Conservation (phyloP, 2,888 invertebrate species). For the Philaethria dido region DNA sequence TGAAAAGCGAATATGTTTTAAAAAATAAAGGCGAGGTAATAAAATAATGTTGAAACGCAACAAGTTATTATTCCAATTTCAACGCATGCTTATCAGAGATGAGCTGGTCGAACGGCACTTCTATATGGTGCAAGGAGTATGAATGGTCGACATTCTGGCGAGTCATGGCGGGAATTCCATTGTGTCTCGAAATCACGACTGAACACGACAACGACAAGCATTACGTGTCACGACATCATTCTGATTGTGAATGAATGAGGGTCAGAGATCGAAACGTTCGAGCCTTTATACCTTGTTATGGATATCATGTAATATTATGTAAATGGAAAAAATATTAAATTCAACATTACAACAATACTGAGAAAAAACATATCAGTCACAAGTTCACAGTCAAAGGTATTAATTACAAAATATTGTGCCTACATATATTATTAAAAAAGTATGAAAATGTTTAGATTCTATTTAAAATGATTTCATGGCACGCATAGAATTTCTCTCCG, state of each 20-base stretch:
- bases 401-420: background rate
- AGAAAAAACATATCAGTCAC: background rate
- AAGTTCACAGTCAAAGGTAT: background rate
- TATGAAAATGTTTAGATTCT: background rate
- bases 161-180: conserved; percentile 79
- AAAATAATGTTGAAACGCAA: background rate
- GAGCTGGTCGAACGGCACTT: conserved; percentile 32
- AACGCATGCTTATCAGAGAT: conserved; percentile 12
- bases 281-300: conserved; percentile 65
- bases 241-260: conserved; percentile 81
- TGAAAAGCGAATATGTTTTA: no score
- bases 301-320: conserved; percentile 54
- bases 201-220: conserved; percentile 62
- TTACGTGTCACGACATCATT: conserved; percentile 67
- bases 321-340: conserved; percentile 18
- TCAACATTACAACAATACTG: conserved; percentile 11
- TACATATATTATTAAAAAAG: background rate
- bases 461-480: background rate
- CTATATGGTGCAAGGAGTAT: conserved; percentile 54
- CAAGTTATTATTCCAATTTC: background rate
- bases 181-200: conserved; percentile 75
- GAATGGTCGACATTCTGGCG: conserved; percentile 74
- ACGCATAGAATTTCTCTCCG: background rate
- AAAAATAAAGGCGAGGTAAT: no score
- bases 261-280: conserved; percentile 74